Conservation (phyloP, 2,888 invertebrate species). For the Aporophyla lueneburgensis region DNA sequence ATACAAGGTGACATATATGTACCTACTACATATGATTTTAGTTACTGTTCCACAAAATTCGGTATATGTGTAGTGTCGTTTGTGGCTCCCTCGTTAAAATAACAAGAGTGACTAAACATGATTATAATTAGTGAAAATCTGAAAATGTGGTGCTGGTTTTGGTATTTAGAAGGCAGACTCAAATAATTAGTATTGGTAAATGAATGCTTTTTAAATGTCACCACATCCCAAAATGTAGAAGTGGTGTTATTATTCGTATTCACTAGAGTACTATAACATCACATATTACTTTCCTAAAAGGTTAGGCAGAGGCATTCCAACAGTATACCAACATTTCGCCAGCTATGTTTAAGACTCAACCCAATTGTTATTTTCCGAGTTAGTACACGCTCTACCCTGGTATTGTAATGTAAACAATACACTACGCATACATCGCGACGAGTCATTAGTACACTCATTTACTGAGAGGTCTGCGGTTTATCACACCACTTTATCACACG, state of each 20-base stretch:
- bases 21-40: slow-evolving; percentile 15
- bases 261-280: no score
- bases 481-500: slow-evolving; percentile 16
- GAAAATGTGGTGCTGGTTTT: background rate
- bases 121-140: slow-evolving; percentile 2
- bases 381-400: background rate
- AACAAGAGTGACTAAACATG: background rate
- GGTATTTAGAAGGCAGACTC: background rate
- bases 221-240: background rate
- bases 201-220: background rate
- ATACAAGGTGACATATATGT: background rate
- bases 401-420: slow-evolving; percentile 3
- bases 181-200: background rate
- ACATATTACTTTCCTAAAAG: no score
- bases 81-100: slow-evolving; percentile 2
- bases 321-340: no score
- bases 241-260: no score
- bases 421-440: slow-evolving; percentile 17
- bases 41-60: slow-evolving; percentile 15
- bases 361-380: background rate
- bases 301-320: no score
- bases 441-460: slow-evolving; percentile 6
- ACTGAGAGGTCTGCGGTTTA: slow-evolving; percentile 11
- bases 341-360: no score
- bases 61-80: background rate